phyloP scores from a whole-genome alignment of 37 sponge, comb jelly and placozoan species.

The Cliona cf. orientalis region DNA sequence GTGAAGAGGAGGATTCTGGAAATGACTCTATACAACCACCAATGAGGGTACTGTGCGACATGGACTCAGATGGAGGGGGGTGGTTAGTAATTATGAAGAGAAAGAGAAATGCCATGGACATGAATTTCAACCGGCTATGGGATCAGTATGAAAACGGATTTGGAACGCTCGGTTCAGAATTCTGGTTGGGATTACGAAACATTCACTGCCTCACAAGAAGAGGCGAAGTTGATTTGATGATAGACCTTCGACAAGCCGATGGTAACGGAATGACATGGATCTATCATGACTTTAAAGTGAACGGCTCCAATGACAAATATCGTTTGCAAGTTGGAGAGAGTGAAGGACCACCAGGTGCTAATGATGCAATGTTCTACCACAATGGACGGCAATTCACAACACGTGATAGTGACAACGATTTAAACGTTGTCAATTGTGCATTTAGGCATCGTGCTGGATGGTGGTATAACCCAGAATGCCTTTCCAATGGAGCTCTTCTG shows the following conservation, averaged over 20 bases:
- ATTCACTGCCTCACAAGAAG: slow-evolving; percentile 32
- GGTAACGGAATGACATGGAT: neutral
- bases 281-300: slow-evolving; percentile 17
- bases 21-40: neutral
- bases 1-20: neutral
- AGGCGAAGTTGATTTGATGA: neutral
- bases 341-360: neutral
- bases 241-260: slow-evolving; percentile 1
- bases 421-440: neutral
- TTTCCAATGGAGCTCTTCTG: neutral
- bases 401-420: neutral
- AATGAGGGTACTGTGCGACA: slow-evolving; percentile 22
- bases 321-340: slow-evolving; percentile 2
- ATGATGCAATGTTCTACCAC: neutral
- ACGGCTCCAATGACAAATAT: slow-evolving; percentile 21
- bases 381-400: neutral
- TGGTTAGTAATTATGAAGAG: slow-evolving; percentile 30
- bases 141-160: slow-evolving; percentile 37
- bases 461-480: neutral
- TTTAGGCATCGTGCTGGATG: neutral
- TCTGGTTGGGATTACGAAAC: slow-evolving; percentile 35
- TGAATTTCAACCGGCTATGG: slow-evolving; percentile 29
- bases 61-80: slow-evolving; percentile 47
- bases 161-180: slow-evolving; percentile 27
- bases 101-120: neutral